Conservation (phyloP, 1,140 invertebrate genomes). For the Callitettix versicolor region DNA sequence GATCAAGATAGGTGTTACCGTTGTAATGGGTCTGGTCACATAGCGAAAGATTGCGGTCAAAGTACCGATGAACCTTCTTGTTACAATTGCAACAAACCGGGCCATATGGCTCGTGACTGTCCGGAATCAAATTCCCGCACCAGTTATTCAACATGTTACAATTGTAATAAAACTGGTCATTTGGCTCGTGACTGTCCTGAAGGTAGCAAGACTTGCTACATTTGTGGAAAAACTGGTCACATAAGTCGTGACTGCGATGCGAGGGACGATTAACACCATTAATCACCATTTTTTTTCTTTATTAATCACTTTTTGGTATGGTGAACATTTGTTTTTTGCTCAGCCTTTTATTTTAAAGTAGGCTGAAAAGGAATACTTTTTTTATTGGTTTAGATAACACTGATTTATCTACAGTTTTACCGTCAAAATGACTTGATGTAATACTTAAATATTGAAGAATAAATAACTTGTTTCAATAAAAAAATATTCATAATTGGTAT, state of each 20-base stretch:
- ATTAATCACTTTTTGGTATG: too few relatives aligned
- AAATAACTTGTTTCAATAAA: too few relatives aligned
- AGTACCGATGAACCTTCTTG: slow-evolving; percentile 69
- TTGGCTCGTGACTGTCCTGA: slow-evolving; percentile 82
- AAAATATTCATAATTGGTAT: too few relatives aligned
- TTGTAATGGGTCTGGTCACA: slow-evolving; percentile 74
- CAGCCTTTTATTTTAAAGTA: too few relatives aligned
- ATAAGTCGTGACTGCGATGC: slow-evolving; percentile 82
- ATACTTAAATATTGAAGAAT: too few relatives aligned
- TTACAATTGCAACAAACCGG: slow-evolving; percentile 80
- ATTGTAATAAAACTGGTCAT: slow-evolving; percentile 80
- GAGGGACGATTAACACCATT: slow-evolving; percentile 19
- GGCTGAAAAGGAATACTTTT: too few relatives aligned
- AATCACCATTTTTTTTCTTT: too few relatives aligned
- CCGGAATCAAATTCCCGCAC: slow-evolving; percentile 48
- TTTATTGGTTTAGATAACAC: too few relatives aligned
- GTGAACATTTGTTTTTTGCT: too few relatives aligned
- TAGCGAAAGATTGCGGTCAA: slow-evolving; percentile 80
- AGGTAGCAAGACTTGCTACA: slow-evolving; percentile 70
- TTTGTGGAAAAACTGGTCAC: slow-evolving; percentile 79
- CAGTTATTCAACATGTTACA: slow-evolving; percentile 61
- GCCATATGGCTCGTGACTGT: slow-evolving; percentile 82
- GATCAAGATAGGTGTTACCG: slow-evolving; percentile 72
- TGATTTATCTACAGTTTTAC: too few relatives aligned
- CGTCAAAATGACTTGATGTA: too few relatives aligned